Base-by-base conservation (phyloP, 2,888 invertebrate species). In the Orthosia cruda region DNA sequence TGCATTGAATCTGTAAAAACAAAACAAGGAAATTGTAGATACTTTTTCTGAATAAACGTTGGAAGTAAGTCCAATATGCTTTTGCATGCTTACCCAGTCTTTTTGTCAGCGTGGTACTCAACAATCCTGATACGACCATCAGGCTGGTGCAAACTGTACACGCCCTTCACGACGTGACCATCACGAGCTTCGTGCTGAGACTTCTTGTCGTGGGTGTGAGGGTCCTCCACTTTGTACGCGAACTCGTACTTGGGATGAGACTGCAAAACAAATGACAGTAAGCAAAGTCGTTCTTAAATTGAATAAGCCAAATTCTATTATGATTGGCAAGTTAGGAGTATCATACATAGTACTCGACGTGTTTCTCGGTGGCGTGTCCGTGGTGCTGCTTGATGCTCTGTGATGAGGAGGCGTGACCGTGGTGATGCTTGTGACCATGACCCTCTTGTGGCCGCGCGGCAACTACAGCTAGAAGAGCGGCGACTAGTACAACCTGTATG, bases 211-310 rank as follows among this genome's bases (percentile, higher is more conserved):
- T n/a, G 86, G 63, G 86, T n/a, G 52, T 54, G 65, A 20, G 52
- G 52, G 52, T 65, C 65, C 20, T 52, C 52, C 3, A 65, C 65
- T 54, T 52, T 54, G 40, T 65, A 65, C 12, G n/a, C 52, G 40
- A 40, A 65, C 40, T 65, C 65, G 40, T 65, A 65, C 16, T 71
- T 71, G 15, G 71, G 69, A 11, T 68, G 96, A 95, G 91, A 96
- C 97, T 74, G 91, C 91, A 63, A 54, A 12, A 40, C 1, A 49
- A 11, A 7, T 15, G 13, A 54, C 1, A 16, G 7, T 69, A 7
- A 45, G 26, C 11, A 50, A 11, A 0, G 4, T 45, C 5, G 15
- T 61, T 45, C 45, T 13, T 15, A 20, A 7, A 9, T 15, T 15
- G n/a, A 20, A 4, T 61, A 9, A 13, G n/a, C 0, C 1, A 2